Evolutionary conservation across 2,888 invertebrate species (phyloP), one percentile per base, ranked within the genome.

Genomic region (Endotricha flammealis): DNA sequence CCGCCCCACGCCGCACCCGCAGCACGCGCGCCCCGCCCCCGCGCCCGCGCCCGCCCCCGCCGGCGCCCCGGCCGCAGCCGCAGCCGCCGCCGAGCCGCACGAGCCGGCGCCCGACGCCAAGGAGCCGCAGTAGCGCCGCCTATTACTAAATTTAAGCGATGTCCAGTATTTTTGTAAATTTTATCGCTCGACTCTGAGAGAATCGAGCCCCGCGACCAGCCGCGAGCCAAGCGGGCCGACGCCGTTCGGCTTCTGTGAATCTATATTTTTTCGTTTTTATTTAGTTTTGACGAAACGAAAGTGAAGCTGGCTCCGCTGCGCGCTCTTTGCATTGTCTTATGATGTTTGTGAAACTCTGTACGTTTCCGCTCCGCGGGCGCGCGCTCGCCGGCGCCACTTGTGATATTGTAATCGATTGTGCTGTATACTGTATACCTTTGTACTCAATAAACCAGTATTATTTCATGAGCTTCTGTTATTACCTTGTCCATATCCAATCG

Each of bases 1-100:
- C 24, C 75, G 81, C 27, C 78, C 79, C 97, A 94, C 59, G 92
- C 79, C 80, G 50, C 78, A 72, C 62, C 75, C 74, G 48, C 57
- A 20, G 2, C 20, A 20, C 55, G 29, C 50, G 34, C 38, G 33
- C 50, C 23, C 53, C 40, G 13, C 42, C 35, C 42, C 41, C 39
- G 37, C 48, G 36, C 39, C 46, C 36, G 34, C 51, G 36, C 42
- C 42, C 29, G 23, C 46, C 7, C 29, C 36, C 39, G 36, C 20
- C 32, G 7, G 34, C 13, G 10, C 34, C 30, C 25, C 13, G 14
- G 17, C 29, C 29, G 12, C 36, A 35, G 17, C 33, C 29, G 16
- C 35, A 17, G 12, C 27, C 16, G 28, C 28, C 22, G 30, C 36
- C 16, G 22, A 30, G 17, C 32, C 32, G 14, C 36, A 20, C 14